Base-by-base conservation (phyloP, 2,888 invertebrate species). In the Dolomedes plantarius region DNA sequence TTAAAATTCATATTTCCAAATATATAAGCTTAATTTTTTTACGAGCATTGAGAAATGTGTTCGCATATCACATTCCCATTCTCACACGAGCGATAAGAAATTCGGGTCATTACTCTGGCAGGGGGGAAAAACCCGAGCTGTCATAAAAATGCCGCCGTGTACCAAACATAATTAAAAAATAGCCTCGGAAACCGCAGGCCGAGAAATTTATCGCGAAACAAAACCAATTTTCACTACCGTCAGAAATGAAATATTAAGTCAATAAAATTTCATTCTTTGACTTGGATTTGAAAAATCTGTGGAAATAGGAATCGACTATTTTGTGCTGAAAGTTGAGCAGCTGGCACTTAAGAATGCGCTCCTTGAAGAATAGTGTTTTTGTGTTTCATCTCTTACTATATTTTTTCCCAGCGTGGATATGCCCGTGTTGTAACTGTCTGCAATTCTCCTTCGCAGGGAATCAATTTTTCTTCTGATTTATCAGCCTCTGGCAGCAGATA, bases 191-290 rank as follows among this genome's bases (percentile, higher is more conserved):
- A n/a, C n/a, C n/a, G n/a, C n/a, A n/a, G n/a, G n/a, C n/a, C n/a
- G n/a, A 46, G 46, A 16, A 13, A 46, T 46, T 46, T 46, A 46
- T 46, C n/a, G 16, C 46, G 5, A 16, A 46, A 46, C 46, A 6
- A 46, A 46, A 46, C 46, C 46, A 46, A 46, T 46, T 36, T 46
- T 46, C 46, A 16, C 46, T 13, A 16, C 46, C 46, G 46, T 46
- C 46, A 46, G 11, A 46, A 46, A 46, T 46, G 46, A 46, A 46
- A 46, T 46, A 46, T 46, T 46, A 46, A 46, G 46, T 46, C 46
- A 16, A 46, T 46, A 46, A 46, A 46, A 6, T 2, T 16, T 46
- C n/a, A 46, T 46, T 46, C 46, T 46, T 46, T 16, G 46, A 6
- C 46, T 46, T 6, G 11, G 46, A 6, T 46, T 46, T 46, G 46